These are phyloP conservation scores for Mesocentrotus franciscanus DNA, from an alignment of 53 echinoderm and acorn worm species.

Conservation along the genomic window DNA sequence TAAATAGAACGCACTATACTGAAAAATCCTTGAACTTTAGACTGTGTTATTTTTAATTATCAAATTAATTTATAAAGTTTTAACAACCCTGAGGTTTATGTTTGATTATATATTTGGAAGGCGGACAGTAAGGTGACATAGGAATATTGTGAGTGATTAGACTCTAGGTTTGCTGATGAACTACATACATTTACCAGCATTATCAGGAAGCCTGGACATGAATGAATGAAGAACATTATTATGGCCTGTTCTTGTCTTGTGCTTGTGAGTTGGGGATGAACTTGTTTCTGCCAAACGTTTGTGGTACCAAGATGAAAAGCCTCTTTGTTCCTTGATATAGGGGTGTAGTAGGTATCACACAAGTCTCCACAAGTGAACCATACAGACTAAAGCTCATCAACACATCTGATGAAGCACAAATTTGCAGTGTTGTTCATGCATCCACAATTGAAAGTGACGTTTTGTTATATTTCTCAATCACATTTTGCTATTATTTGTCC, in stretches of 20 bases:
- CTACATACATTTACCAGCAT: neutral
- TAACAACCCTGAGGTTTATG: neutral
- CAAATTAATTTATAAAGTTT: neutral
- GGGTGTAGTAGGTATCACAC: neutral
- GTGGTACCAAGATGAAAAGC: constrained; percentile 29
- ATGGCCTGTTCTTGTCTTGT: constrained; percentile 39
- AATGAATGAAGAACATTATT: neutral
- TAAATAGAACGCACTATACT: neutral
- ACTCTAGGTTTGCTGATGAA: neutral
- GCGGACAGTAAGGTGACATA: neutral
- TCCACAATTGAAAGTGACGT: constrained; percentile 5
- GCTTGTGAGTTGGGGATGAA: constrained; percentile 10
- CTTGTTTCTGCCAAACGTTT: neutral
- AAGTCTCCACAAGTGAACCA: neutral
- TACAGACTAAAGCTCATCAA: neutral
- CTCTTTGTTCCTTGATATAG: neutral
- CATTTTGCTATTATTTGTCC: too few relatives aligned
- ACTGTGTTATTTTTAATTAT: neutral
- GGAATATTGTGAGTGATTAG: neutral
- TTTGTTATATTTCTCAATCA: too few relatives aligned
- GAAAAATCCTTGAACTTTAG: neutral
- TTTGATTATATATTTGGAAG: neutral
- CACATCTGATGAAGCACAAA: neutral
- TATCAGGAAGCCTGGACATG: neutral
- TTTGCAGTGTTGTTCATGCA: neutral